These are phyloP conservation scores for Eugnorisma glareosa DNA, from an alignment of 2,888 invertebrate species.

Conservation along the genomic window DNA sequence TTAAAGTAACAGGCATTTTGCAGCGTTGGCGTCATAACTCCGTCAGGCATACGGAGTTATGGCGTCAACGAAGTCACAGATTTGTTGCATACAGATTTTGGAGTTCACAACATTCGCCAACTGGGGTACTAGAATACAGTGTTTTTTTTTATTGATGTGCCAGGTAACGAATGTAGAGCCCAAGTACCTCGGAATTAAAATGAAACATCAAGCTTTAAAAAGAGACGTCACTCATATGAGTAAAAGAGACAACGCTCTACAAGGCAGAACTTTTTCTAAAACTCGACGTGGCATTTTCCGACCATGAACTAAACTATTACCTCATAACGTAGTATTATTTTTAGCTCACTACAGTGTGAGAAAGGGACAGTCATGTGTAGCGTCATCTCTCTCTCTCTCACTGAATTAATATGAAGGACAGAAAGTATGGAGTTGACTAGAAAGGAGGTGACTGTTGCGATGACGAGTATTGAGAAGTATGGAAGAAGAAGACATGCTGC, in stretches of 20 bases:
- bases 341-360: not conserved
- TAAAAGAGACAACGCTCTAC: not conserved
- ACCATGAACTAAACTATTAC: not conserved
- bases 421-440: not conserved
- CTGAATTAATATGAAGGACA: not conserved
- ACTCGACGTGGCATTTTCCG: not conserved
- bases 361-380: not conserved
- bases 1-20: conserved; percentile 57
- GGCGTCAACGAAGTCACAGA: conserved; percentile 48
- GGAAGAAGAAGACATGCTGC: not conserved
- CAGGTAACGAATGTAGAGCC: conserved; percentile 13
- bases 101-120: conserved; percentile 5
- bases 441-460: not conserved
- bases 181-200: conserved; percentile 3
- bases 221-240: not conserved
- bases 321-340: not conserved
- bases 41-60: conserved; percentile 36
- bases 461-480: not conserved
- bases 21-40: conserved; percentile 39
- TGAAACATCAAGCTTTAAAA: not conserved
- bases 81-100: conserved; percentile 30
- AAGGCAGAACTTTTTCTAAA: not conserved
- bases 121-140: not conserved
- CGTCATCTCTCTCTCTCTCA: not conserved
- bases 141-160: not conserved